Conservation (phyloP, 2,113 vertebrate species). For the Cinclus mexicanus region DNA sequence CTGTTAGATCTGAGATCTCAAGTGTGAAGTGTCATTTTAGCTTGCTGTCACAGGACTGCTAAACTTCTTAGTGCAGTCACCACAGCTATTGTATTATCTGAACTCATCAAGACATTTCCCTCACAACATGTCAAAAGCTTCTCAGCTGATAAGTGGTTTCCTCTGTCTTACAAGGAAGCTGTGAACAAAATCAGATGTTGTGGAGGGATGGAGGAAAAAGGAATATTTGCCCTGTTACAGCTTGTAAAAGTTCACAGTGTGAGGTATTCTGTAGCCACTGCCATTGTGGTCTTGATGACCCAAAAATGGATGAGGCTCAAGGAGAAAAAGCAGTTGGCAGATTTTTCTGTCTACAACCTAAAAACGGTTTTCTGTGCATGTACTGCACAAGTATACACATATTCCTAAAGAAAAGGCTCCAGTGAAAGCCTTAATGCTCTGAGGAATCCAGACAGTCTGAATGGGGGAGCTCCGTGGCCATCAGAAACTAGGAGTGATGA, state of each 20-base stretch:
- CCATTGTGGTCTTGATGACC: not conserved
- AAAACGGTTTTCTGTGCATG: not conserved
- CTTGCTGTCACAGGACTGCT: not conserved
- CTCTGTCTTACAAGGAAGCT: not conserved
- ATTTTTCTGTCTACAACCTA: not conserved
- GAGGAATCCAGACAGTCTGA: not conserved
- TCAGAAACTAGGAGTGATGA: not conserved
- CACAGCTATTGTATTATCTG: not conserved
- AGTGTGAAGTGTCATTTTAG: conserved; percentile 8
- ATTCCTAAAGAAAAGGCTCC: not conserved
- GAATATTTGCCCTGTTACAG: not conserved
- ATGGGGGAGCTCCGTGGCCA: not conserved
- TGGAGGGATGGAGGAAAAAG: not conserved
- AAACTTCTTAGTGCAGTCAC: not conserved
- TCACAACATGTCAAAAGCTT: not conserved
- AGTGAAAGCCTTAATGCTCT: not conserved
- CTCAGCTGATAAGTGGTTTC: not conserved
- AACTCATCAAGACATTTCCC: not conserved
- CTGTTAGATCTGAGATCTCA: not conserved
- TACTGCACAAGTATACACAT: not conserved
- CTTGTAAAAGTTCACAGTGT: not conserved
- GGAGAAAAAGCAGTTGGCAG: not conserved
- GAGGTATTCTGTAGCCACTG: not conserved
- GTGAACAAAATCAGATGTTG: not conserved
- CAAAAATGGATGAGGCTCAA: not conserved